A percentile compares a stretch with the other conserved stretches of the same genome.
phyloP scores from a whole-genome alignment of 2,888 invertebrate genomes.

The Pyrocoelia pectoralis region DNA sequence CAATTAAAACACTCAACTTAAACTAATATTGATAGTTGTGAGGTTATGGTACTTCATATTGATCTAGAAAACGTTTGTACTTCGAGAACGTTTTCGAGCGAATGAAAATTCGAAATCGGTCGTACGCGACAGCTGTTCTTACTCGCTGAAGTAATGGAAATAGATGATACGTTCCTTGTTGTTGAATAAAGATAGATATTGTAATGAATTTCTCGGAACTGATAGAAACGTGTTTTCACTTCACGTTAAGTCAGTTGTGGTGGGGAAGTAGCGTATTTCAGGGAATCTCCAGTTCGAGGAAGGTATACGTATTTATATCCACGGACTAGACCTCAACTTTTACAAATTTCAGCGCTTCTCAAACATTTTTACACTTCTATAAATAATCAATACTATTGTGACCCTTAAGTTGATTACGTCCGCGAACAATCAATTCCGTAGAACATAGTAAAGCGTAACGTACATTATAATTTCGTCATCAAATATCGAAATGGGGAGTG shows the following conservation, averaged over 20 bases:
- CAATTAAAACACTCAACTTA: background rate
- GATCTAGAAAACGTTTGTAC: conserved; percentile 39
- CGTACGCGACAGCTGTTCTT: conserved; percentile 38
- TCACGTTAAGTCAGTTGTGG: conserved; percentile 50
- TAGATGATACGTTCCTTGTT: conserved; percentile 18
- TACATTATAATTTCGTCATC: no score
- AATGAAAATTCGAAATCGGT: conserved; percentile 39
- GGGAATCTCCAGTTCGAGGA: conserved; percentile 57
- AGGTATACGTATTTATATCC: conserved; percentile 45
- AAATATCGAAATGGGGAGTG: no score
- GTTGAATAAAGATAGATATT: conserved; percentile 27
- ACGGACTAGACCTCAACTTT: conserved; percentile 42
- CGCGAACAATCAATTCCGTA: no score
- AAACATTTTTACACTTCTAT: no score
- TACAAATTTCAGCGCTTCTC: conserved; percentile 29
- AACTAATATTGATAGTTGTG: conserved; percentile 41
- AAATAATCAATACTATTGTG: no score
- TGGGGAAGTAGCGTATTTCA: conserved; percentile 52
- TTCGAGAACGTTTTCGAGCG: conserved; percentile 33
- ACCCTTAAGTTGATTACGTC: no score
- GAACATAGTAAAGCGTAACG: no score
- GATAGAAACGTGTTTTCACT: conserved; percentile 58
- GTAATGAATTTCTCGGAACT: conserved; percentile 51
- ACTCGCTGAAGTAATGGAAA: conserved; percentile 33
- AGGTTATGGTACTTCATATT: conserved; percentile 42